Base-by-base conservation (phyloP, 2,797 vertebrate genomes). In the Anomalospiza imberbis region DNA sequence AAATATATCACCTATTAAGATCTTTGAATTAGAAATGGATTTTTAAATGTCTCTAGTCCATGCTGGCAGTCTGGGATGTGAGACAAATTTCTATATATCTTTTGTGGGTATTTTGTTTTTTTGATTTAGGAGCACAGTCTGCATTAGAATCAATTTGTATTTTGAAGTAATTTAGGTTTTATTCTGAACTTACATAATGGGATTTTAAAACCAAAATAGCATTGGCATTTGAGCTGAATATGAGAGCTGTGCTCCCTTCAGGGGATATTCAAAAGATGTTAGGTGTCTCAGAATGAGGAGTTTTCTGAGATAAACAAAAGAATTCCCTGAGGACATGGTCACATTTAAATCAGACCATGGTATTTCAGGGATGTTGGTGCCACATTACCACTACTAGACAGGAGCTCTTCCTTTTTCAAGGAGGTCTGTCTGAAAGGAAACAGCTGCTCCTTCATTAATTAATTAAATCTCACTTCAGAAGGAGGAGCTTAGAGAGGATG, bases 1-100 rank as follows among this genome's bases (percentile, higher is more conserved):
- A 94, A 81, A 89, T 51, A 20, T 26, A 60, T 62, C 47, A 81
- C 17, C 70, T 88, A 42, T 84, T 85, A 88, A 62, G 50, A 88
- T 50, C 44, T 89, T 63, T 75, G 73, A 93, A 93, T 89, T 89
- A 86, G 51, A 81, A 96, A 80, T 62, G 32, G 70, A 81, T 89
- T 95, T 95, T 88, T 85, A 88, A 78, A 77, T 65, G 50, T 81
- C 38, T 85, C 28, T 73, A 53, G 71, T 85, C 60, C 31, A 20
- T 25, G 25, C 29, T 83, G 38, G 32, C 9, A 15, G 25, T 44
- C 58, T 83, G 65, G 28, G 54, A 78, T 75, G 44, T 48, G 36
- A 83, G 11, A 83, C 66, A 80, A 74, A 24, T 72, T 78, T 86
- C 40, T 66, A 21, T 54, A 14, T 48, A 47, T 10, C 42, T 75